These are phyloP conservation scores for Xestia rhomboidea DNA, from an alignment of 2,888 invertebrate species.

Conservation along the genomic window DNA sequence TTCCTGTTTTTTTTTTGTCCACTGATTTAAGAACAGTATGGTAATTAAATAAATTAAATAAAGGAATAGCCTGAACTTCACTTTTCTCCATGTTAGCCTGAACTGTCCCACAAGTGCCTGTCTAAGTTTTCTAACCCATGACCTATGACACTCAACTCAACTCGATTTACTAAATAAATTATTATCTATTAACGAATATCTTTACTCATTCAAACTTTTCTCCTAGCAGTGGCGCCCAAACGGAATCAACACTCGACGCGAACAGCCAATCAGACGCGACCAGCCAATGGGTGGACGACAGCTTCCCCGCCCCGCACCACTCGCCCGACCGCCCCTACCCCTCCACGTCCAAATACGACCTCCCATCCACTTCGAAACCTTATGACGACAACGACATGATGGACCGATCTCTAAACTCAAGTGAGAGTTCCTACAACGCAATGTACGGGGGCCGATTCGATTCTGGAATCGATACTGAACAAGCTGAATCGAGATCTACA, in stretches of 20 bases:
- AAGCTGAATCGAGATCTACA: constrained; percentile 79
- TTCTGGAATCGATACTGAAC: constrained; percentile 81
- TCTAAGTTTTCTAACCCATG: neutral
- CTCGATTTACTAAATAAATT: no score
- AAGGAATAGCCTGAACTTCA: no score
- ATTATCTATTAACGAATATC: no score
- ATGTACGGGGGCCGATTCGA: constrained; percentile 83
- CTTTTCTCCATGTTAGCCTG: no score
- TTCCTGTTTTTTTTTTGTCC: neutral
- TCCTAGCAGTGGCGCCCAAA: constrained; percentile 73
- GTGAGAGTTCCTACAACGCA: constrained; percentile 87
- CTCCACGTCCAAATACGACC: constrained; percentile 80
- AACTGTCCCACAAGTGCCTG: no score
- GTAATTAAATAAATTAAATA: neutral
- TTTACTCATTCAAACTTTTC: neutral
- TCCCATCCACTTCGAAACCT: constrained; percentile 83
- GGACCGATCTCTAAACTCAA: constrained; percentile 85
- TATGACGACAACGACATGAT: constrained; percentile 86
- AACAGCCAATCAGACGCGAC: constrained; percentile 87
- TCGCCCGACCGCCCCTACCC: constrained; percentile 78
- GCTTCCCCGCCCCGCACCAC: constrained; percentile 85
- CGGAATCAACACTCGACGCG: constrained; percentile 81
- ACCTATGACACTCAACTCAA: neutral
- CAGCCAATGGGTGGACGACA: constrained; percentile 90
- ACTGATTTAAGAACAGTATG: neutral